phyloP scores from a whole-genome alignment of 2,888 invertebrate genomes.

The Scaptomyza caliginosa region DNA sequence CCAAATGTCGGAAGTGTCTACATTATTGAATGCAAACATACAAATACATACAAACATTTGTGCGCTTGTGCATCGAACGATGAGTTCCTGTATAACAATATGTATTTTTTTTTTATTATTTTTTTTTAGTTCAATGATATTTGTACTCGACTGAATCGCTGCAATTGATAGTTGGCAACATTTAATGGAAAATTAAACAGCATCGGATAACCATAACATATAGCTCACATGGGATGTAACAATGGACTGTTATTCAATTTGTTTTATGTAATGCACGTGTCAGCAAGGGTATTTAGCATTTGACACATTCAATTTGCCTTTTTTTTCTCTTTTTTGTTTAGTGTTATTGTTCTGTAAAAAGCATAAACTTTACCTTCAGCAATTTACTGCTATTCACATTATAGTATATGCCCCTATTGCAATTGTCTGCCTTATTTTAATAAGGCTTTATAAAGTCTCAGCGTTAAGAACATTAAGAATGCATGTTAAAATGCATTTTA shows the following conservation, averaged over 20 bases:
- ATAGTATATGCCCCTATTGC: conserved; percentile 3
- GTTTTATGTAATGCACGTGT: neutral
- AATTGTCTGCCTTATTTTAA: too few species aligned
- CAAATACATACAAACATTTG: neutral
- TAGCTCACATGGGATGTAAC: too few species aligned
- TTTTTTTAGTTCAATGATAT: neutral
- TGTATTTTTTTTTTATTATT: neutral
- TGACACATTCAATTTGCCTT: neutral
- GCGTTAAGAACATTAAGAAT: too few species aligned
- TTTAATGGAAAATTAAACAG: neutral
- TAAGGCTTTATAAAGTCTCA: too few species aligned
- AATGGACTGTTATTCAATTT: neutral
- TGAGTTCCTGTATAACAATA: neutral
- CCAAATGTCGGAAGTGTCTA: conserved; percentile 58
- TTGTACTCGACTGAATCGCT: neutral
- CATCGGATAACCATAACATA: too few species aligned
- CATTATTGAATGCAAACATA: conserved; percentile 35
- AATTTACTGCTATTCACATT: neutral
- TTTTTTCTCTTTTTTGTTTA: neutral
- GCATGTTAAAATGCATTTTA: too few species aligned
- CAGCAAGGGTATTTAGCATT: neutral
- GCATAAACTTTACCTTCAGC: neutral
- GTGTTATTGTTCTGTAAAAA: too few species aligned
- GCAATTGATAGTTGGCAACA: neutral
- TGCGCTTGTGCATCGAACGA: neutral